Evolutionary conservation across 2,113 vertebrate genomes (phyloP), one percentile per base, ranked within the genome.

Genomic region (Cinclus cinclus): DNA sequence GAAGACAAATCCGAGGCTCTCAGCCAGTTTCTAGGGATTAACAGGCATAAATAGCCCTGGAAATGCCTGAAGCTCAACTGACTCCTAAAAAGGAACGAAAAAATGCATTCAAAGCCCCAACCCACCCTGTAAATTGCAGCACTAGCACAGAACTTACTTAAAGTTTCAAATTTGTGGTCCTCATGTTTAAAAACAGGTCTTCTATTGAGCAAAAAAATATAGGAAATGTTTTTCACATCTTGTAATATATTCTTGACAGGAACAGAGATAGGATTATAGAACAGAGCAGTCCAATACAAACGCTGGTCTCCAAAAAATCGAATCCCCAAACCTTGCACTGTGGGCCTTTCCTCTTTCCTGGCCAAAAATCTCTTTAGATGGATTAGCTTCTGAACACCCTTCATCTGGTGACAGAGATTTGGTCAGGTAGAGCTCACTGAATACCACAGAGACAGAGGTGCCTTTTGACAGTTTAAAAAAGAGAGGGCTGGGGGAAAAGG

Each of bases 1-100:
- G 86, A 94, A 77, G 91, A 84, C 60, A 91, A 89, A 86, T 77
- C 79, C 63, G 68, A 92, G 76, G 89, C 76, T 60, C 49, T 75
- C 35, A 75, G 89, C 89, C 94, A 94, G 35, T 56, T 83, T 92
- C 64, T 81, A 37, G 49, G 63, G 33, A 93, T 93, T 93, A 90
- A 83, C 4, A 21, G 83, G 91, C 73, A 92, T 90, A 94, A 95
- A 83, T 64, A 92, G 79, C 33, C 17, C 14, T 91, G 76, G 86
- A 95, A 93, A 92, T 90, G 75, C 65, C 65, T 89, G 84, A 27
- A 85, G 87, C n/a, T 62, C 63, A 55, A 76, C 1, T 87, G 77
- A 63, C 31, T 94, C 47, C 75, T 55, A 77, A 83, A 87, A 92
- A 71, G 21, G 52, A 37, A 58, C 6, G 11, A 80, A 88, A 58